Evolutionary conservation across 37 sponge, comb jelly and placozoan genomes (phyloP), one percentile per base, ranked within the genome.

Genomic region (Halisarca cf. caerulea): DNA sequence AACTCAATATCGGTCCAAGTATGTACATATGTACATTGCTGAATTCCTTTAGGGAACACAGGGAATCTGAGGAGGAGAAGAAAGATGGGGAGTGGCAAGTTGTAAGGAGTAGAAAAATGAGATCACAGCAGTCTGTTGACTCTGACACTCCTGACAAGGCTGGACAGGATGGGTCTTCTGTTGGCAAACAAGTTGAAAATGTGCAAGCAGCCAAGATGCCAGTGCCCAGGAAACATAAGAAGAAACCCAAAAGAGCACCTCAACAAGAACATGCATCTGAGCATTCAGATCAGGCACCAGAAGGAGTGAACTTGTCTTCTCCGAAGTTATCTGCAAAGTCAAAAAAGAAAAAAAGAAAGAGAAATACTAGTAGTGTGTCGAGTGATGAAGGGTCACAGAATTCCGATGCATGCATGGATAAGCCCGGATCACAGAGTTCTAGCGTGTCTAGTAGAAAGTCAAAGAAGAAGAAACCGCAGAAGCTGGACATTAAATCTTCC

Each of bases 331-430:
- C 69, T 4, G 15, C 35, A 2, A 74, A 74, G 25, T 74, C 77
- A 3, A 40, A 74, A 24, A 74, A 74, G 77, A 37, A 40, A 3
- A 74, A 40, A 41, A 4, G 64, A n/a, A 62, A 23, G 6, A 62
- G 64, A 7, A 62, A 62, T 15, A 28, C 64, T 62, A 40, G 18
- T 18, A 34, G 77, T 39, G 6, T 14, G 23, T 74, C 77, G 25
- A 74, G 77, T 74, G 77, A 74, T 41, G 77, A 74, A 23, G 77
- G 77, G 9, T 74, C 25, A 23, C 51, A 47, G 51, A 47, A 47
- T 47, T 47, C 51, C 6, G 51, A 47, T 47, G 51, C 51, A 14
- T 47, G 9, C 51, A 47, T 11, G 6, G 51, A 47, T 11, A 47
- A 11, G 9, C 21, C 45, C 2, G 77, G 24, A 8, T 9, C 2